Evolutionary conservation across 2,113 vertebrate species (phyloP).

Genomic region (Melierax canorus): DNA sequence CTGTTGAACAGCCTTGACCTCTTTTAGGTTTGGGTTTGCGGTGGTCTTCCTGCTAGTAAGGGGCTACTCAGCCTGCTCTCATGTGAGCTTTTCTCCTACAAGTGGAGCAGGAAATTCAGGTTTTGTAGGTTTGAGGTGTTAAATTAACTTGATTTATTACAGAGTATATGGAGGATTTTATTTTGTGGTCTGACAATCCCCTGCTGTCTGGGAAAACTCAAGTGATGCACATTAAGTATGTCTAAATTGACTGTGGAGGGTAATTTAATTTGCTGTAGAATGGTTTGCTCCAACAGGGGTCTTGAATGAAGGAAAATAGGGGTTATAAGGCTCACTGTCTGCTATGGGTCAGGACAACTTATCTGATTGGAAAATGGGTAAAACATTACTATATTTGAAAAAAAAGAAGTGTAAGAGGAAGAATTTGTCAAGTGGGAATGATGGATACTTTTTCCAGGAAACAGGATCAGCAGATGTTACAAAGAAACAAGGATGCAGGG

Average conservation of each 20-base stretch:
- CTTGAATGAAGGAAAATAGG: not conserved
- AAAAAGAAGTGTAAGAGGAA: not conserved
- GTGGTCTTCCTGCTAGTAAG: not conserved
- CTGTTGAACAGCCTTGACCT: not conserved
- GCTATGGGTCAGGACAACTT: not conserved
- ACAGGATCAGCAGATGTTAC: not conserved
- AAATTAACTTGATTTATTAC: conserved; percentile 14
- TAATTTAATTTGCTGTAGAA: conserved; percentile 10
- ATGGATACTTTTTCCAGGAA: not conserved
- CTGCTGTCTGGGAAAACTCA: not conserved
- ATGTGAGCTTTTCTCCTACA: not conserved
- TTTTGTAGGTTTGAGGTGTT: not conserved
- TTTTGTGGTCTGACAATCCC: not conserved
- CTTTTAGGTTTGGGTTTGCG: not conserved
- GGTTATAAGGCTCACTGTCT: not conserved
- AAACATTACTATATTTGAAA: not conserved
- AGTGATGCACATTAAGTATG: not conserved
- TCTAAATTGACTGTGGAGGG: not conserved
- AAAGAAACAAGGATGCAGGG: not conserved
- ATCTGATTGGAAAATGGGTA: not conserved
- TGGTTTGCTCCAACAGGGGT: not conserved
- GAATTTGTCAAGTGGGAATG: not conserved
- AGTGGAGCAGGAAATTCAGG: not conserved
- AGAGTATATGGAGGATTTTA: not conserved
- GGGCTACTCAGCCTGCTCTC: not conserved